These are phyloP conservation scores for Odocoileus hemionus DNA, from an alignment of 2,113 vertebrate genomes.

Conservation along the genomic window DNA sequence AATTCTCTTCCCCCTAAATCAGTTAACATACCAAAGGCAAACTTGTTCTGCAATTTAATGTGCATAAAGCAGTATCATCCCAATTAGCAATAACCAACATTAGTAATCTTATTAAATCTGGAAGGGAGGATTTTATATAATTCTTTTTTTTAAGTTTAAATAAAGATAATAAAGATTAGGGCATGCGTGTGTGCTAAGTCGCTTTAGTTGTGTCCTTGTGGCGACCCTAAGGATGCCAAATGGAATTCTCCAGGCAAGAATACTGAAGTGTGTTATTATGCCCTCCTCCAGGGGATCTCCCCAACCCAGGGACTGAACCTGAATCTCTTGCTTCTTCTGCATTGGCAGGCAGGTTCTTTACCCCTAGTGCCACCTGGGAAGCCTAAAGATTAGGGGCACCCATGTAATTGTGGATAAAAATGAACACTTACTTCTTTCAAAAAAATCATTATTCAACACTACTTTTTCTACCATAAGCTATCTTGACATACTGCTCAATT, in stretches of 20 bases:
- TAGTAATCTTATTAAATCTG: background rate
- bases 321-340: rapidly evolving
- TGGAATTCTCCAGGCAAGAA: background rate
- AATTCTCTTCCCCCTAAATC: slow-evolving; percentile 11
- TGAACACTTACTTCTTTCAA: background rate
- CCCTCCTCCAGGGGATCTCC: background rate
- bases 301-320: rapidly evolving
- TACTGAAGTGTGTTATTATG: background rate
- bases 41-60: background rate
- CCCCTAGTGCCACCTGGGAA: background rate
- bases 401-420: background rate
- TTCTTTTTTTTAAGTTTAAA: background rate
- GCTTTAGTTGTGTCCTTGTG: background rate
- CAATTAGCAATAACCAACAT: background rate
- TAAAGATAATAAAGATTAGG: background rate
- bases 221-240: background rate
- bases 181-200: background rate
- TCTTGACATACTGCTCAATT: background rate
- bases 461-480: background rate
- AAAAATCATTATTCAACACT: background rate
- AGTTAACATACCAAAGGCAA: slow-evolving; percentile 1
- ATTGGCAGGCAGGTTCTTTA: background rate
- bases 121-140: background rate
- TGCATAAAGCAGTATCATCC: background rate
- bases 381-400: background rate